Evolutionary conservation across 1,140 invertebrate species (phyloP).

Genomic region (Eufriesea mexicana): DNA sequence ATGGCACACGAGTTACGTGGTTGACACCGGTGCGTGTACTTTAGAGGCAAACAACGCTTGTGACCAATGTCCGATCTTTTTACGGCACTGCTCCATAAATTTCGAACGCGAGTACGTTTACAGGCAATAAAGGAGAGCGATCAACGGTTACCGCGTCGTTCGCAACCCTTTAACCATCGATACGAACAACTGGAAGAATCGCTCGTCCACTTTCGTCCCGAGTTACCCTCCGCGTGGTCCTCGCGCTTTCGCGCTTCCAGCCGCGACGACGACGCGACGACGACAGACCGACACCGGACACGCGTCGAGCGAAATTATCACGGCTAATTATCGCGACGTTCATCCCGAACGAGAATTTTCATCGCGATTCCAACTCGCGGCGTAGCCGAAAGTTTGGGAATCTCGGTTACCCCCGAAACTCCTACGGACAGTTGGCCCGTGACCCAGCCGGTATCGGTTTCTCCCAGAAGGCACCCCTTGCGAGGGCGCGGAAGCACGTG

Average conservation of each 20-base stretch:
- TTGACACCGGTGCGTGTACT: slow-evolving; percentile 35
- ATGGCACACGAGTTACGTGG: slow-evolving; percentile 43
- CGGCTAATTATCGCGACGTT: background rate
- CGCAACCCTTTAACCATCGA: background rate
- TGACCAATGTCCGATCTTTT: slow-evolving; percentile 48
- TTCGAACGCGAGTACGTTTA: background rate
- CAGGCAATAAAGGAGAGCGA: background rate
- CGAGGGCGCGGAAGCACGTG: slow-evolving; percentile 62
- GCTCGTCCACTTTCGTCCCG: no score
- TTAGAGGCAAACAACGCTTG: slow-evolving; percentile 41
- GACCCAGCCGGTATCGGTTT: slow-evolving; percentile 46
- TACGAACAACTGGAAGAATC: background rate
- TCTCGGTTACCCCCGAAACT: slow-evolving; percentile 40
- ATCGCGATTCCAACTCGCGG: background rate
- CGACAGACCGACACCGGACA: background rate
- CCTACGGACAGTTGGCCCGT: slow-evolving; percentile 29
- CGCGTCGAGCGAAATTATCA: background rate
- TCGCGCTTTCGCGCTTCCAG: no score
- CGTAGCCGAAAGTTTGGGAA: slow-evolving; percentile 6
- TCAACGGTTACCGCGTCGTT: background rate
- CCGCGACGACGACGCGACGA: no score
- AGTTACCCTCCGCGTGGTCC: no score
- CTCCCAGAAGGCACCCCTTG: slow-evolving; percentile 34
- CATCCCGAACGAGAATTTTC: slow-evolving; percentile 11
- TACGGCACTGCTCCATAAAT: slow-evolving; percentile 7